These are phyloP conservation scores for Cydia amplana DNA, from an alignment of 1,140 invertebrate species.

Conservation along the genomic window DNA sequence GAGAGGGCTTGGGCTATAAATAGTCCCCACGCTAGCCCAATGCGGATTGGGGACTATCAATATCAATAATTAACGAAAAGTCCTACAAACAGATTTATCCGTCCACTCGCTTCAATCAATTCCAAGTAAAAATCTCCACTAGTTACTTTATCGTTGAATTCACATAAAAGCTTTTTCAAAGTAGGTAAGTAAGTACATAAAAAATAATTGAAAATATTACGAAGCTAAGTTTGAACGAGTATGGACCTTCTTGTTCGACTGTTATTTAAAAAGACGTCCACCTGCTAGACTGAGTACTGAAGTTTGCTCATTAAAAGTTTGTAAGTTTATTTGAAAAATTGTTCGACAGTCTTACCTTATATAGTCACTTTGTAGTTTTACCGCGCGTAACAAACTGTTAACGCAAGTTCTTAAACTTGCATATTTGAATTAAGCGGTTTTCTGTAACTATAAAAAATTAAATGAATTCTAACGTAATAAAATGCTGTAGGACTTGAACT, in stretches of 20 bases:
- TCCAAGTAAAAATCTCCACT: too few species aligned
- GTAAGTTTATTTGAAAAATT: slow-evolving; percentile 36
- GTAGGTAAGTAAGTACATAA: not conserved
- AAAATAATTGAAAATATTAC: slow-evolving; percentile 20
- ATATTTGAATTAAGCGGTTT: not conserved
- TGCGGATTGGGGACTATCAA: too few species aligned
- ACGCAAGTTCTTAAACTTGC: not conserved
- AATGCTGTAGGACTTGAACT: too few species aligned
- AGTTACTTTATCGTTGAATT: too few species aligned
- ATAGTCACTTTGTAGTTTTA: slow-evolving; percentile 7
- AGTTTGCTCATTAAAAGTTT: slow-evolving; percentile 43
- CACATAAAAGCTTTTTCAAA: not conserved
- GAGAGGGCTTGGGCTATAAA: too few species aligned
- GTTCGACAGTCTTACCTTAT: slow-evolving; percentile 25
- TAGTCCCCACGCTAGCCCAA: too few species aligned
- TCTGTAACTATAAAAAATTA: not conserved
- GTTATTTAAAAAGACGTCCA: slow-evolving; percentile 41
- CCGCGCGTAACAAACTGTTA: slow-evolving; percentile 11
- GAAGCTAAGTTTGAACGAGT: slow-evolving; percentile 20
- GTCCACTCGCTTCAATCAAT: too few species aligned
- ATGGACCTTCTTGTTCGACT: slow-evolving; percentile 24
- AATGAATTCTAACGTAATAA: too few species aligned
- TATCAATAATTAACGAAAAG: too few species aligned
- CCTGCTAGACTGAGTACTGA: slow-evolving; percentile 39
- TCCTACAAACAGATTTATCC: too few species aligned